Percentiles rank a stretch among this genome's conserved stretches.
Evolutionary conservation across 2,113 vertebrate species (phyloP).

Genomic region (Ardeotis arabs): DNA sequence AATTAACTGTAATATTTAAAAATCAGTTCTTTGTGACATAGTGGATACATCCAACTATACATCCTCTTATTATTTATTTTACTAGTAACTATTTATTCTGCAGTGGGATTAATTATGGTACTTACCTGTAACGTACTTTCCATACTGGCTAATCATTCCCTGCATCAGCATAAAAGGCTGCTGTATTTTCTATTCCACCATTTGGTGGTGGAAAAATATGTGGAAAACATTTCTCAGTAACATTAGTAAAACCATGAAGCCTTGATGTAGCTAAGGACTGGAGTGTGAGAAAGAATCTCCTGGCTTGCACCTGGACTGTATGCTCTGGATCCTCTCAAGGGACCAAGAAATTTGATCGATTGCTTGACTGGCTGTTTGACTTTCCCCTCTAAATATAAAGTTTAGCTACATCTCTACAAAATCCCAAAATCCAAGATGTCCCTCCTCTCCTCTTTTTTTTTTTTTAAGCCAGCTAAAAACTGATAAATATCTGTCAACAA

Average conservation of each 20-base stretch:
- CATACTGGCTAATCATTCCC: not conserved
- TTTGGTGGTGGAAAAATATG: not conserved
- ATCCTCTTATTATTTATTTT: not conserved
- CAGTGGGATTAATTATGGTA: not conserved
- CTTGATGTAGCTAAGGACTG: not conserved
- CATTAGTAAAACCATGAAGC: not conserved
- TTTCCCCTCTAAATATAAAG: not conserved
- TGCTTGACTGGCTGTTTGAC: not conserved
- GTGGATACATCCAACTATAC: not conserved
- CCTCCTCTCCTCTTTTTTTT: not conserved
- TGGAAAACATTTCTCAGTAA: not conserved
- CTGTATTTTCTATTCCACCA: not conserved
- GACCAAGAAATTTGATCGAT: not conserved
- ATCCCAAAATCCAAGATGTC: not conserved
- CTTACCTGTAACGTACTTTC: not conserved
- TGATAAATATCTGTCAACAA: conserved; percentile 32
- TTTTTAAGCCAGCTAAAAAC: not conserved
- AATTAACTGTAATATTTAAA: not conserved
- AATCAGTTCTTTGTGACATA: not conserved
- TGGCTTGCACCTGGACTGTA: not conserved
- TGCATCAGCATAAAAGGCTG: not conserved
- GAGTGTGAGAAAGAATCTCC: accelerated
- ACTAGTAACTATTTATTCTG: not conserved
- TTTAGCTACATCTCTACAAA: not conserved
- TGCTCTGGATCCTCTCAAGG: not conserved